Evolutionary conservation across 2,888 invertebrate species (phyloP).

Genomic region (Orchesella flavescens): DNA sequence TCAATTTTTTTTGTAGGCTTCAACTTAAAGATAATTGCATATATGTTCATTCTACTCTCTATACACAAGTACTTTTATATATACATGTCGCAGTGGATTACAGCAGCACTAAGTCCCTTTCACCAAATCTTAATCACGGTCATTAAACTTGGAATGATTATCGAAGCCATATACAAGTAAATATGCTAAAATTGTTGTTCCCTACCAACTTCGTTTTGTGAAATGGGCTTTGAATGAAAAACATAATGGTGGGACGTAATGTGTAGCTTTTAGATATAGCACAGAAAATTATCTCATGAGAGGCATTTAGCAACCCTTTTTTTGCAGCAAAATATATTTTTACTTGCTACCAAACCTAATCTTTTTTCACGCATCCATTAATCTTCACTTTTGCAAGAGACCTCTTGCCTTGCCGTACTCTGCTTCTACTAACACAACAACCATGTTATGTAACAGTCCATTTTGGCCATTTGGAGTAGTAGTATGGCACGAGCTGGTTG

Average conservation of each 20-base stretch:
- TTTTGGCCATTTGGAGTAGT: no score
- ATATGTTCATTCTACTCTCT: no score
- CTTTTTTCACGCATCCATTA: constrained; percentile 57
- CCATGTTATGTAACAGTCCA: not conserved
- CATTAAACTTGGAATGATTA: constrained; percentile 55
- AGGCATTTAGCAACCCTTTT: constrained; percentile 31
- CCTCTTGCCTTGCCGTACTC: constrained; percentile 1
- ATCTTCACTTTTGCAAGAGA: constrained; percentile 39
- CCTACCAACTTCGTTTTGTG: constrained; percentile 17
- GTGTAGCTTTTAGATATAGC: not conserved
- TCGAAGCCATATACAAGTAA: constrained; percentile 19
- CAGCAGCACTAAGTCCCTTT: constrained; percentile 37
- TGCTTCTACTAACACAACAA: not conserved
- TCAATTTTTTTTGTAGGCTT: no score
- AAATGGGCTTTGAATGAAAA: constrained; percentile 21
- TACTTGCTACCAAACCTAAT: constrained; percentile 41
- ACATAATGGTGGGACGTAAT: not conserved
- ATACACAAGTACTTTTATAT: not conserved
- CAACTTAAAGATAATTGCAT: no score
- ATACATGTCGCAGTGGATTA: not conserved
- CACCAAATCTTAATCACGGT: constrained; percentile 57
- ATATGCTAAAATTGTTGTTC: constrained; percentile 24
- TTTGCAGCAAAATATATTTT: constrained; percentile 4
- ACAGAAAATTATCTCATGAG: constrained; percentile 42
- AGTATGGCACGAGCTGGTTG: not conserved